phyloP scores from a whole-genome alignment of 2,113 vertebrate species.

The Sclerurus mexicanus region DNA sequence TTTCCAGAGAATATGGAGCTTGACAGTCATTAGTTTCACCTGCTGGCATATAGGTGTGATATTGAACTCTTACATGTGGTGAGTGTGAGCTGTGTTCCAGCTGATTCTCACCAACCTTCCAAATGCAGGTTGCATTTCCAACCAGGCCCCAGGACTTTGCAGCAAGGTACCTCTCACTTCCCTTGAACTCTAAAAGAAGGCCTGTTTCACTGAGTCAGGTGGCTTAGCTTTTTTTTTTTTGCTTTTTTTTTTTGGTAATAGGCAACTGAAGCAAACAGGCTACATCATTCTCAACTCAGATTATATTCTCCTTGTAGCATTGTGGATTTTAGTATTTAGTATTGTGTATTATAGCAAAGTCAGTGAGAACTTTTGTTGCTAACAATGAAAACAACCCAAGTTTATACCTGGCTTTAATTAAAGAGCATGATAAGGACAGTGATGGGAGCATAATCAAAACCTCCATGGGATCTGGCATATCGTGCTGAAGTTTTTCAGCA shows the following conservation, averaged over 20 bases:
- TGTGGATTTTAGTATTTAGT: not conserved
- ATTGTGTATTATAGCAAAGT: not conserved
- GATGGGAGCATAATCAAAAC: not conserved
- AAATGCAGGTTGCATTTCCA: not conserved
- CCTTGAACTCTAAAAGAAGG: not conserved
- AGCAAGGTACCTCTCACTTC: not conserved
- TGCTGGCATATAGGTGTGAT: not conserved
- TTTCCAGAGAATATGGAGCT: not conserved
- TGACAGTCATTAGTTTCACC: not conserved
- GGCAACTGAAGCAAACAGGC: not conserved
- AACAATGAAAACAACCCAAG: not conserved
- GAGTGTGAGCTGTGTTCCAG: not conserved
- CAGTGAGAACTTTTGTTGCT: not conserved
- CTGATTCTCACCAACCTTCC: not conserved
- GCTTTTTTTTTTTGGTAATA: not conserved
- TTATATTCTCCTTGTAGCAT: not conserved
- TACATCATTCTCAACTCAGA: not conserved
- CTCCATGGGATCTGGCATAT: not conserved
- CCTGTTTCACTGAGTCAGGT: not conserved
- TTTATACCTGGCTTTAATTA: not conserved
- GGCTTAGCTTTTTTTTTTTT: not conserved
- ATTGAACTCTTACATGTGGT: not conserved
- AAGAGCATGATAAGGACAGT: not conserved
- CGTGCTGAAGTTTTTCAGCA: not conserved
- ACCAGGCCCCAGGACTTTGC: not conserved